A percentile compares a stretch with the other conserved stretches of the same genome.
Conservation (phyloP, 2,113 vertebrate genomes). For the Cyprinodon brontotheroides region DNA sequence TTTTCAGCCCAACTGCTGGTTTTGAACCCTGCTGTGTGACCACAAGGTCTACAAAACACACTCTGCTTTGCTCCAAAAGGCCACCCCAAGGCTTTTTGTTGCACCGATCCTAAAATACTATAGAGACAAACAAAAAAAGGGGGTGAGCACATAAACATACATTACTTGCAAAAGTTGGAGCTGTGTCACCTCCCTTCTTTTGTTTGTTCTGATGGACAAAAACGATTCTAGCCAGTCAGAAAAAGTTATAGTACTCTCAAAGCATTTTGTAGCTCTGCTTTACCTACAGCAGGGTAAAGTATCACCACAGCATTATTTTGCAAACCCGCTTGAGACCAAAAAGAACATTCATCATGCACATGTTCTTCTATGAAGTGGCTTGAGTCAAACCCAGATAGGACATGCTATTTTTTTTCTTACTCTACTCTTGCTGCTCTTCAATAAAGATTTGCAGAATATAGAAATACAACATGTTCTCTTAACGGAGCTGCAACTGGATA, state of each 20-base stretch:
- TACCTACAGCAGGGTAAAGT: too few relatives aligned
- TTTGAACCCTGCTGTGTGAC: constrained; percentile 63
- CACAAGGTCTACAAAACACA: constrained; percentile 76
- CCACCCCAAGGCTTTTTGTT: constrained; percentile 68
- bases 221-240: constrained; percentile 52
- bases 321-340: neutral
- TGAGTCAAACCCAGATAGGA: neutral
- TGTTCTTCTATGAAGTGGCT: neutral
- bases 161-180: constrained; percentile 13
- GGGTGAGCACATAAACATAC: constrained; percentile 40
- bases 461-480: neutral
- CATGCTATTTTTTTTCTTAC: neutral
- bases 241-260: constrained; percentile 45
- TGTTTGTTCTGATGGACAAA: constrained; percentile 51
- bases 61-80: constrained; percentile 54
- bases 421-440: neutral
- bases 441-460: neutral
- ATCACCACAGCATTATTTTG: neutral
- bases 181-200: constrained; percentile 34
- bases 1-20: constrained; percentile 19
- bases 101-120: constrained; percentile 39
- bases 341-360: neutral
- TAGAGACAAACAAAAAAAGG: constrained; percentile 39
- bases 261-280: too few relatives aligned
- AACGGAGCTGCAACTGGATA: neutral